phyloP scores from a whole-genome alignment of 2,888 invertebrate genomes.

The Oligia fasciuncula region DNA sequence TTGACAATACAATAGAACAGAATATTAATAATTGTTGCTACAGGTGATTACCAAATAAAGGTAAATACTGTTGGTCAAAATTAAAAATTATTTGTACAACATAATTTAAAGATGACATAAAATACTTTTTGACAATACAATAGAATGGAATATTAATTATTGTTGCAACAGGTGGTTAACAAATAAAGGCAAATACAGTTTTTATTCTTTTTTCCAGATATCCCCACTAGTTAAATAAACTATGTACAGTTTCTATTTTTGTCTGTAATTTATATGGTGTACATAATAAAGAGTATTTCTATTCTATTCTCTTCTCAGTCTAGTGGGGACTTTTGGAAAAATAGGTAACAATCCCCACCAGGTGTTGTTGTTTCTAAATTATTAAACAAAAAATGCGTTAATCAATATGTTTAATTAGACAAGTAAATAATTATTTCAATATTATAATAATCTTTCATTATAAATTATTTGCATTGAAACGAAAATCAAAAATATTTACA shows the following conservation, averaged over 20 bases:
- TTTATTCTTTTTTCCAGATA: too few relatives aligned
- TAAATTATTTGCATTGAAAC: not conserved
- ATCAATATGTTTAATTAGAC: not conserved
- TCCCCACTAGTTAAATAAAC: too few relatives aligned
- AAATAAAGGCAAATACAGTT: too few relatives aligned
- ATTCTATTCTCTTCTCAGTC: too few relatives aligned
- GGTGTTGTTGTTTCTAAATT: too few relatives aligned
- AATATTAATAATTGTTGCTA: too few relatives aligned
- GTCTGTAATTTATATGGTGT: too few relatives aligned
- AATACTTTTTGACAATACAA: not conserved
- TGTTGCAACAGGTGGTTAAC: not conserved
- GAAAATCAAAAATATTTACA: not conserved
- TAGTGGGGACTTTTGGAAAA: too few relatives aligned
- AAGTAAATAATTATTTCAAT: not conserved
- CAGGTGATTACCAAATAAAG: not conserved
- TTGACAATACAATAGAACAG: not conserved
- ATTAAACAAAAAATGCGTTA: not conserved
- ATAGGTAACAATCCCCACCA: too few relatives aligned
- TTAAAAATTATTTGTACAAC: not conserved
- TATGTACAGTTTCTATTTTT: too few relatives aligned
- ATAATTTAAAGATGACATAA: not conserved
- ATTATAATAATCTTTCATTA: not conserved
- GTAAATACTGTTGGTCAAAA: not conserved
- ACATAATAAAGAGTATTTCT: too few relatives aligned
- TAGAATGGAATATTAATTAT: too few relatives aligned